A percentile compares a stretch with the other conserved stretches of the same genome.
Evolutionary conservation across 2,113 vertebrate genomes (phyloP).

Genomic region (Dendropsophus ebraccatus): DNA sequence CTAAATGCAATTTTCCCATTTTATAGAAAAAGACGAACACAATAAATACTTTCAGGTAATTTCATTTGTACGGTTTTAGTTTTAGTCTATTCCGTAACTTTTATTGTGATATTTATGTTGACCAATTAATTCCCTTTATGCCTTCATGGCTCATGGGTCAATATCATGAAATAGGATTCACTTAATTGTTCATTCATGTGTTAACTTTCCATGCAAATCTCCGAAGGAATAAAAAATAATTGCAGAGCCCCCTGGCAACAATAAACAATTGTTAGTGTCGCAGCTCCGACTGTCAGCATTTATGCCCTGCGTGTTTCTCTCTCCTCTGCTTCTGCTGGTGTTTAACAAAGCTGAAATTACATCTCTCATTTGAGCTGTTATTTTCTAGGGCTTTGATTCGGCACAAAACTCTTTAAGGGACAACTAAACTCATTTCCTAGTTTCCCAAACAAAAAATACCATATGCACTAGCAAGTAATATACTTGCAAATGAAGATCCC

Average conservation of each 20-base stretch:
- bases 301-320: background rate
- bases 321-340: background rate
- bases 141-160: conserved; percentile 25
- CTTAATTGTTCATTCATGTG: conserved; percentile 10
- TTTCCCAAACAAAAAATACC: background rate
- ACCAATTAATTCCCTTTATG: conserved; percentile 27
- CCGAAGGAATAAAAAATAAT: conserved; percentile 15
- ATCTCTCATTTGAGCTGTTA: background rate
- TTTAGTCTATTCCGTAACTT: background rate
- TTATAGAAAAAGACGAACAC: background rate
- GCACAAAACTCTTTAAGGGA: conserved; percentile 14
- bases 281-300: conserved; percentile 8
- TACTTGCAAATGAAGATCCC: background rate
- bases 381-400: background rate
- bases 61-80: background rate
- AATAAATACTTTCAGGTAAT: background rate
- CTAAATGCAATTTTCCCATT: background rate
- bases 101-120: conserved; percentile 6
- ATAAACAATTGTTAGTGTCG: conserved; percentile 24
- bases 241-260: conserved; percentile 17
- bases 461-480: background rate
- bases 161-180: background rate
- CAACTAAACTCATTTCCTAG: background rate
- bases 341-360: conserved; percentile 29
- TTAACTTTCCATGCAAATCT: conserved; percentile 22